A percentile compares a stretch with the other conserved stretches of the same genome.
phyloP scores from a whole-genome alignment of 2,888 invertebrate genomes.

The Byasa hedistus region DNA sequence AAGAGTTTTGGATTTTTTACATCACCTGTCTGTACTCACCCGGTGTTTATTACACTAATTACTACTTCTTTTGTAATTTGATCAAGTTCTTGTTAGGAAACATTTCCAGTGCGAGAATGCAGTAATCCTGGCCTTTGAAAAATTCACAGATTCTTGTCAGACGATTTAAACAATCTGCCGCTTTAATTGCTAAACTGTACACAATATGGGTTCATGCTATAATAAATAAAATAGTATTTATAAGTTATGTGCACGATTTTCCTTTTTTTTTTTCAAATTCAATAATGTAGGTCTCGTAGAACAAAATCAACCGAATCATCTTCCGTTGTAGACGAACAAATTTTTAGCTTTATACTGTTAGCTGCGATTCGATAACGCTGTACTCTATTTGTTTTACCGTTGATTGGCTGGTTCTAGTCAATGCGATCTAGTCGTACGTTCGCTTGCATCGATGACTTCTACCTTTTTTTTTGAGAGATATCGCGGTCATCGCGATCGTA shows the following conservation, averaged over 20 bases:
- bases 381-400: constrained; percentile 55
- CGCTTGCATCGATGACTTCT: constrained; percentile 46
- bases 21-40: too few relatives aligned
- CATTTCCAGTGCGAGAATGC: neutral
- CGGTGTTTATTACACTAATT: too few relatives aligned
- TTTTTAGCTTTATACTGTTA: constrained; percentile 23
- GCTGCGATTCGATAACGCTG: constrained; percentile 29
- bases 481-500: constrained; percentile 60
- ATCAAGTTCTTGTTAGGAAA: neutral
- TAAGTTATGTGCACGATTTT: neutral
- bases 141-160: neutral
- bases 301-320: constrained; percentile 36
- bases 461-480: constrained; percentile 57
- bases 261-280: neutral
- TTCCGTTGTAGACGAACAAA: constrained; percentile 9
- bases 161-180: neutral
- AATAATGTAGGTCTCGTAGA: constrained; percentile 10
- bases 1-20: too few relatives aligned
- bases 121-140: neutral
- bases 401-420: constrained; percentile 49
- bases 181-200: neutral
- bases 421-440: constrained; percentile 48
- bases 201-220: neutral
- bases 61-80: neutral
- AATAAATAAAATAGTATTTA: neutral